These are phyloP conservation scores for Amphiura filiformis DNA, from an alignment of 35 echinoderm and acorn worm genomes.

Conservation along the genomic window DNA sequence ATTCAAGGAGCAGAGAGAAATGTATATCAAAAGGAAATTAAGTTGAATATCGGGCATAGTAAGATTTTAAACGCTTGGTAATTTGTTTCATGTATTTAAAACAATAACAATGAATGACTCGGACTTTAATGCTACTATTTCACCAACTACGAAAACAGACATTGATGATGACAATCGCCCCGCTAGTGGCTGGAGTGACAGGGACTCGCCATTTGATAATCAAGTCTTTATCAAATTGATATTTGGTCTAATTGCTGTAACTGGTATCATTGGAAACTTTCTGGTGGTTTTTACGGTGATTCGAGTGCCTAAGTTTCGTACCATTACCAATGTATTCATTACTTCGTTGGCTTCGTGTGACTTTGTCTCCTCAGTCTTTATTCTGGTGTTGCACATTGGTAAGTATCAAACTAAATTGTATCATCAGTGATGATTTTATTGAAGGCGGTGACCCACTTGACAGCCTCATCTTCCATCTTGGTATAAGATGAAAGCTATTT, in stretches of 20 bases:
- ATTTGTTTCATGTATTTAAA: too few relatives aligned
- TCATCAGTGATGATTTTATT: too few relatives aligned
- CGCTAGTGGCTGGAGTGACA: not conserved
- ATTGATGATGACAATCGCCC: not conserved
- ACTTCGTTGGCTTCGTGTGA: conserved; percentile 70
- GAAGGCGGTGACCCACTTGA: too few relatives aligned
- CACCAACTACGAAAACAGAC: not conserved
- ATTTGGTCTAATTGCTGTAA: conserved; percentile 70
- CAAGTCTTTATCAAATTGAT: conserved; percentile 49
- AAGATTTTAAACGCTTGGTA: too few relatives aligned
- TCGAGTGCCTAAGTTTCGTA: conserved; percentile 56
- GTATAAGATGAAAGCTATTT: too few relatives aligned
- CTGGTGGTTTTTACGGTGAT: conserved; percentile 71
- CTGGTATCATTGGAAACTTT: conserved; percentile 78
- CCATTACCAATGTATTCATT: conserved; percentile 80
- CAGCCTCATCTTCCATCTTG: too few relatives aligned
- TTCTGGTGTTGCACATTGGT: conserved; percentile 78
- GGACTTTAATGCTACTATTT: not conserved
- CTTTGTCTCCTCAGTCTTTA: conserved; percentile 83
- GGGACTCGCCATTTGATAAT: conserved; percentile 43
- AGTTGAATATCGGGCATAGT: too few relatives aligned
- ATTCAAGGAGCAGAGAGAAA: too few relatives aligned
- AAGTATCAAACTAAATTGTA: too few relatives aligned
- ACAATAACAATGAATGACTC: too few relatives aligned
- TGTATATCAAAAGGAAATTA: too few relatives aligned